Base-by-base conservation (phyloP, 2,888 invertebrate genomes). In the Drosophila bunnanda region DNA sequence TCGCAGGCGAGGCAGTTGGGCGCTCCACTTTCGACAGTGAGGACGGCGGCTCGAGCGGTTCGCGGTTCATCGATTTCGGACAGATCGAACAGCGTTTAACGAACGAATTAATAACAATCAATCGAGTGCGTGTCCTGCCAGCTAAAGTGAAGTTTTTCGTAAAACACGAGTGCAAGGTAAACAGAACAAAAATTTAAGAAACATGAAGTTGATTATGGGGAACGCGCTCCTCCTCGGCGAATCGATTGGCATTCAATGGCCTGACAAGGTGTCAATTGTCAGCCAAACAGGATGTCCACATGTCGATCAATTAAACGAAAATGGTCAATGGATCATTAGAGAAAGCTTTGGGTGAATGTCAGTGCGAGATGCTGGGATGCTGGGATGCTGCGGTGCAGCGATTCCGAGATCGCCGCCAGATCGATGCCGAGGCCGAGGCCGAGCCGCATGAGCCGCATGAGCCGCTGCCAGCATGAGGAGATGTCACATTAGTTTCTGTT, bases 11-110 rank as follows among this genome's bases (percentile, higher is more conserved):
- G 80, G 83, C 84, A 85, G 84, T 85, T 86, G 78, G 76, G 75
- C 86, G 84, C 83, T 86, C 88, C 88, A 88, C 88, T 80, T 85
- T 78, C 83, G 74, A 76, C 88, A 88, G 84, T 77, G 79, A 75
- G 85, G 80, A 82, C 88, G 82, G 80, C 62, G 65, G 75, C 56
- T 66, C 69, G 65, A 75, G 54, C 84, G 79, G 78, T 82, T 61
- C 75, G 79, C 56, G 39, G 58, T 61, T 62, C 22, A 55, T 52
- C 36, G 52, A 55, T 46, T 39, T 39, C 50, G 34, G 50, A 20
- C 48, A 60, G 64, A 46, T 36, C 38, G 48, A 15, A 53, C 10
- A 30, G 32, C 20, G n/a, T 28, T 28, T 28, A 43, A 32, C 20
- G 22, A 39, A 60, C 28, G 3, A 50, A 46, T 66, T 34, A 61